Evolutionary conservation across 2,797 vertebrate genomes (phyloP).

Genomic region (Halcyon leucocephala): DNA sequence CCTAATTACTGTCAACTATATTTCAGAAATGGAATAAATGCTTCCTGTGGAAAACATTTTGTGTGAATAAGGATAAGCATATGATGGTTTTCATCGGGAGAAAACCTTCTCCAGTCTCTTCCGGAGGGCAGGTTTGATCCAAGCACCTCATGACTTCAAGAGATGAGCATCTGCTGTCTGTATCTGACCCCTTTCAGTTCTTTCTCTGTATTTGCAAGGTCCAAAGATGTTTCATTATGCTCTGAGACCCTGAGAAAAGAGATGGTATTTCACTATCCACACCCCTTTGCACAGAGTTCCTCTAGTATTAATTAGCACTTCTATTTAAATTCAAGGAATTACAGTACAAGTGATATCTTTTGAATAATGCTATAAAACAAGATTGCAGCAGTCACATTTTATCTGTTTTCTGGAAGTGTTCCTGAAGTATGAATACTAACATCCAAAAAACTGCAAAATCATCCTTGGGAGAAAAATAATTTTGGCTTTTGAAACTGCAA

Average conservation of each 20-base stretch:
- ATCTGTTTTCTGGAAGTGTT: not conserved
- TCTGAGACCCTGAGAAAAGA: not conserved
- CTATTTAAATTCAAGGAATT: not conserved
- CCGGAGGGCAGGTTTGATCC: not conserved
- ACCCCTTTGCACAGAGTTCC: not conserved
- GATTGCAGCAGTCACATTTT: not conserved
- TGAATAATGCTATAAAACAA: not conserved
- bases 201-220: not conserved
- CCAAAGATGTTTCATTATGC: too few species aligned
- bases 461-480: not conserved
- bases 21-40: not conserved
- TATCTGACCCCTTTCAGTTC: not conserved
- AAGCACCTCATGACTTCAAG: not conserved
- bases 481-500: not conserved
- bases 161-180: not conserved
- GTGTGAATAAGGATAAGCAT: not conserved
- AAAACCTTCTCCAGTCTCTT: not conserved
- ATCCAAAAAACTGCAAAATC: not conserved
- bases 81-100: not conserved
- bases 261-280: not conserved
- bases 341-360: not conserved
- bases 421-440: not conserved
- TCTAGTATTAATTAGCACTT: not conserved
- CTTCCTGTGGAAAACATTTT: not conserved
- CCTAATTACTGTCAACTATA: not conserved